These are phyloP conservation scores for Lottia scabra DNA, from an alignment of 2,888 invertebrate genomes.

Conservation along the genomic window DNA sequence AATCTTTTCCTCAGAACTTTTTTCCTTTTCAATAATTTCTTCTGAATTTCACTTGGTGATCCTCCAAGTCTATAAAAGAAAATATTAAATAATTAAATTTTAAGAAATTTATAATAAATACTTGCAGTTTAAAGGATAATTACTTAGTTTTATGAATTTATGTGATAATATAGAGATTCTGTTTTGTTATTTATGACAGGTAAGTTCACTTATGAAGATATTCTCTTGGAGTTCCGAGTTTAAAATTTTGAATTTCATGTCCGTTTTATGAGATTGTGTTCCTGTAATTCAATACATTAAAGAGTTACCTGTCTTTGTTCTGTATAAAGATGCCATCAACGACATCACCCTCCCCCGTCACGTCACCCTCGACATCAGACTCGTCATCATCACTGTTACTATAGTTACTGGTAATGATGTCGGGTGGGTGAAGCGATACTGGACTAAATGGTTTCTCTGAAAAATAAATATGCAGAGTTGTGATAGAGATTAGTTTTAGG, in stretches of 20 bases:
- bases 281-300: too few relatives aligned
- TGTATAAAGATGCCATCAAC: conserved; percentile 34
- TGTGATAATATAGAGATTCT: too few relatives aligned
- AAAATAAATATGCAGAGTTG: background rate
- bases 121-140: too few relatives aligned
- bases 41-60: conserved; percentile 33
- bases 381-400: conserved; percentile 26
- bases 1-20: conserved; percentile 51
- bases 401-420: background rate
- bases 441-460: background rate
- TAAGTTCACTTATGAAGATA: too few relatives aligned
- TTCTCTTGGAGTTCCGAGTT: too few relatives aligned
- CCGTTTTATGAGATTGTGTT: too few relatives aligned
- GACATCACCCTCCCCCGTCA: conserved; percentile 8
- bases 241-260: too few relatives aligned
- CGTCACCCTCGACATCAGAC: conserved; percentile 17
- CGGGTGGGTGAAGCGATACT: background rate
- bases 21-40: conserved; percentile 47
- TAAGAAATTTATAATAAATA: too few relatives aligned
- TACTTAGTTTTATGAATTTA: too few relatives aligned
- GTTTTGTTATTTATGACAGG: too few relatives aligned
- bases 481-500: too few relatives aligned
- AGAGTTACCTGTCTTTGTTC: conserved; percentile 6
- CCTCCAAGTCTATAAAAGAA: background rate
- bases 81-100: too few relatives aligned